phyloP scores from a whole-genome alignment of 2,888 invertebrate genomes.

The Euclidia mi region DNA sequence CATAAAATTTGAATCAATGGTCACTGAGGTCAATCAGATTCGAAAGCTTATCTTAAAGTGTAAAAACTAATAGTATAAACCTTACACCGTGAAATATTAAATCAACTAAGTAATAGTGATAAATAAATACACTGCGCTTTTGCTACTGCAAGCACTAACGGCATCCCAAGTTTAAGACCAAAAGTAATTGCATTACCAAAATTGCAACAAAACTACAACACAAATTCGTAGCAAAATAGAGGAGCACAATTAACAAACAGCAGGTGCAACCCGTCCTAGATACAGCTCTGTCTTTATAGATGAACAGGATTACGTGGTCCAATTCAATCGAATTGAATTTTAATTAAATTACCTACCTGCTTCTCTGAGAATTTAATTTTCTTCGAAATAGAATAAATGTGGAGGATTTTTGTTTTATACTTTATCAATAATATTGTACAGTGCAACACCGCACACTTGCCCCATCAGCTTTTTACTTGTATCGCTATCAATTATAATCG shows the following conservation, averaged over 20 bases:
- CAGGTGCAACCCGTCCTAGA: conserved; percentile 31
- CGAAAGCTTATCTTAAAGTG: no score
- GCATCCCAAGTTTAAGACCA: no score
- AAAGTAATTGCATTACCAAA: background rate
- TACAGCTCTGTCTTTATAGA: conserved; percentile 60
- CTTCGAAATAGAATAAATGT: conserved; percentile 53
- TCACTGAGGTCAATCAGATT: no score
- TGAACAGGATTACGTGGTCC: conserved; percentile 74
- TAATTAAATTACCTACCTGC: conserved; percentile 79
- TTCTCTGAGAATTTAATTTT: conserved; percentile 60
- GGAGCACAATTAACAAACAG: background rate
- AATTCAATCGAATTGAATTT: conserved; percentile 81
- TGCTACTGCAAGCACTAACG: no score
- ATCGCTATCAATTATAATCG: no score
- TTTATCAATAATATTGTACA: conserved; percentile 6
- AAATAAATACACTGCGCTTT: no score
- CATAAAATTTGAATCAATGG: no score
- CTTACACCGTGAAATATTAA: no score
- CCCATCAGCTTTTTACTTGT: no score
- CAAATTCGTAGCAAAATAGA: background rate
- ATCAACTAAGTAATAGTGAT: no score
- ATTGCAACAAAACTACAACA: background rate
- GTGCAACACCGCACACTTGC: no score
- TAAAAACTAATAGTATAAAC: no score
- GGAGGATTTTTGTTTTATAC: conserved; percentile 58